phyloP scores from a whole-genome alignment of 2,888 invertebrate genomes.

The Acanthococcus lagerstroemiae region DNA sequence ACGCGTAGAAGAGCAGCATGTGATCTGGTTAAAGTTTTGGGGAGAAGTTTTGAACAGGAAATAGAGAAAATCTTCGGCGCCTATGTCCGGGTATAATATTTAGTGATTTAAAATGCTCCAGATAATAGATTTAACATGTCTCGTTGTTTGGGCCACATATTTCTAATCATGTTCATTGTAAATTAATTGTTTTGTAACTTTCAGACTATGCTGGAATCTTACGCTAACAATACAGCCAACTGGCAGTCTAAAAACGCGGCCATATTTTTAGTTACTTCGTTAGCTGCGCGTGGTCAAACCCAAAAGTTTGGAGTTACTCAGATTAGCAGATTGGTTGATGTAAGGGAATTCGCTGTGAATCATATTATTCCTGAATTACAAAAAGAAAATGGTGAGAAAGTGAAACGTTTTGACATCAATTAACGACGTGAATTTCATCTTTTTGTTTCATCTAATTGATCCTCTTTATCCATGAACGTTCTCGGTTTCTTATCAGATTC shows the following conservation, averaged over 20 bases:
- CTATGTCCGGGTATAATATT: slow-evolving; percentile 70
- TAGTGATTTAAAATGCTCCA: no score
- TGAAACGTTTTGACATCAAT: neutral
- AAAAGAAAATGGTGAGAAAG: slow-evolving; percentile 53
- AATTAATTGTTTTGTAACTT: no score
- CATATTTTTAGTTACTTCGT: slow-evolving; percentile 87
- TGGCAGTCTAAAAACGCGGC: slow-evolving; percentile 96
- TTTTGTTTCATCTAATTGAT: no score
- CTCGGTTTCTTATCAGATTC: no score
- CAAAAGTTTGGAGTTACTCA: slow-evolving; percentile 84
- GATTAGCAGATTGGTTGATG: slow-evolving; percentile 77
- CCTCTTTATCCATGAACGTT: no score
- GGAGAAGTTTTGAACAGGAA: slow-evolving; percentile 74
- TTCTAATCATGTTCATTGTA: no score
- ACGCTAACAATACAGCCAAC: slow-evolving; percentile 63
- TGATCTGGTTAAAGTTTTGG: slow-evolving; percentile 87
- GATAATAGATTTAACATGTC: no score
- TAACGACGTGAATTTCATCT: neutral
- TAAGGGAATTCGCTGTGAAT: slow-evolving; percentile 76
- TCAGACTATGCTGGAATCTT: slow-evolving; percentile 66
- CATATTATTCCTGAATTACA: slow-evolving; percentile 81
- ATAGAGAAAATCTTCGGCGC: slow-evolving; percentile 81
- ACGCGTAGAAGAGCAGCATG: slow-evolving; percentile 92
- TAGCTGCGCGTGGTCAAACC: slow-evolving; percentile 81
- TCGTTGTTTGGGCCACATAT: no score